phyloP scores from a whole-genome alignment of 1,140 invertebrate genomes.

The Probaryconus sp. region DNA sequence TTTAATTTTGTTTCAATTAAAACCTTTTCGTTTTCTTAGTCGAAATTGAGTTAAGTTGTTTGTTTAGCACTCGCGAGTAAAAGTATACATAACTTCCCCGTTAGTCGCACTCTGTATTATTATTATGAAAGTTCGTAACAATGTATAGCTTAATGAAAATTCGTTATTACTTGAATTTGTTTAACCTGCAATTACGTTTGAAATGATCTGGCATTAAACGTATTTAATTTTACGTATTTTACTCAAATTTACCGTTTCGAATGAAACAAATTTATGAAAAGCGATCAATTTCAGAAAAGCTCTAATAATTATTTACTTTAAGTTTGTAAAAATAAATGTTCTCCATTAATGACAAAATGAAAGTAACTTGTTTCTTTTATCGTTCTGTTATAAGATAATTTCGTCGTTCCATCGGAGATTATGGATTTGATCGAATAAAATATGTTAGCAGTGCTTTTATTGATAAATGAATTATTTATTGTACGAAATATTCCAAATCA shows the following conservation, averaged over 20 bases:
- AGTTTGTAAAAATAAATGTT: too few relatives aligned
- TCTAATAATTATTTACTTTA: too few relatives aligned
- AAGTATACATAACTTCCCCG: conserved; percentile 16
- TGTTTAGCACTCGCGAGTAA: conserved; percentile 18
- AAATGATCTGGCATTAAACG: conserved; percentile 2
- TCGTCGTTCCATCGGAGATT: too few relatives aligned
- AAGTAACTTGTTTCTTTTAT: too few relatives aligned
- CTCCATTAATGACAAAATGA: too few relatives aligned
- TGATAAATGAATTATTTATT: conserved; percentile 2
- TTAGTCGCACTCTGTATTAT: conserved; percentile 15
- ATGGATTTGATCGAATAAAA: too few relatives aligned
- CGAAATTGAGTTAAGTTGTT: conserved; percentile 31
- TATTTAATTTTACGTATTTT: too few relatives aligned
- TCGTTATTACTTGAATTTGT: conserved; percentile 17
- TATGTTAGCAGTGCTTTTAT: too few relatives aligned
- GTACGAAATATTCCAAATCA: conserved; percentile 5
- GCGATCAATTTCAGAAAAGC: too few relatives aligned
- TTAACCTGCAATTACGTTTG: conserved; percentile 16
- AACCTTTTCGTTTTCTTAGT: conserved; percentile 7
- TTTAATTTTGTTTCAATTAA: conserved; percentile 28
- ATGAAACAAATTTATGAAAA: too few relatives aligned
- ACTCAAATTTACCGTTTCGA: too few relatives aligned
- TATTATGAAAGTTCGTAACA: conserved; percentile 9
- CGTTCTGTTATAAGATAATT: too few relatives aligned
- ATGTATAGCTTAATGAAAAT: conserved; percentile 18